These are phyloP conservation scores for Epicauta chinensis DNA, from an alignment of 1,140 invertebrate species.

Conservation along the genomic window DNA sequence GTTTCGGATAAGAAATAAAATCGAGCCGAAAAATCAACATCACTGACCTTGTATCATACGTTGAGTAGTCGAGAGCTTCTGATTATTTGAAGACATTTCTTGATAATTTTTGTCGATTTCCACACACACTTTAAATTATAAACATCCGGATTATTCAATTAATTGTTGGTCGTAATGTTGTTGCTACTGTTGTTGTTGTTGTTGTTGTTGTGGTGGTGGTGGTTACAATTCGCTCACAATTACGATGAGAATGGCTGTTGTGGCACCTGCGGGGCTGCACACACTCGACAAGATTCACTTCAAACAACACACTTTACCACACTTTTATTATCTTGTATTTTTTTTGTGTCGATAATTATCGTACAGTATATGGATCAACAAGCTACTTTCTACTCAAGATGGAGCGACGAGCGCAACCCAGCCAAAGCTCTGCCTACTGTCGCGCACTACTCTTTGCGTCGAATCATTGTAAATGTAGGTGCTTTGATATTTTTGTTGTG, in stretches of 20 bases:
- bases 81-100: slow-evolving; percentile 45
- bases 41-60: slow-evolving; percentile 46
- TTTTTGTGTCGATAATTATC: slow-evolving; percentile 39
- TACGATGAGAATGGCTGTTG: too few species aligned
- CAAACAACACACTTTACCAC: too few species aligned
- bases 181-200: too few species aligned
- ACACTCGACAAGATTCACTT: too few species aligned
- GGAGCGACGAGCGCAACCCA: slow-evolving; percentile 43
- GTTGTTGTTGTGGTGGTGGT: too few species aligned
- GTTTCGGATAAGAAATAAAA: slow-evolving; percentile 14
- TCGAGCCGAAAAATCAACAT: slow-evolving; percentile 11
- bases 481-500: too few species aligned
- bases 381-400: slow-evolving; percentile 46
- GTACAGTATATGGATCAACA: slow-evolving; percentile 29
- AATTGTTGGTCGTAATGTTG: too few species aligned
- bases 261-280: too few species aligned
- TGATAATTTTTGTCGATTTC: slow-evolving; percentile 28
- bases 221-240: too few species aligned
- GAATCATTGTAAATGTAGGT: slow-evolving; percentile 39
- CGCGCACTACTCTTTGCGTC: slow-evolving; percentile 35
- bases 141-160: slow-evolving; percentile 22
- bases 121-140: slow-evolving; percentile 43
- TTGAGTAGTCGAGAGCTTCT: slow-evolving; percentile 44
- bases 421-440: slow-evolving; percentile 36
- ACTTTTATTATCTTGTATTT: slow-evolving; percentile 34